A percentile compares a stretch with the other conserved stretches of the same genome.
Conservation (phyloP, 2,888 invertebrate genomes). For the Proisotoma minuta region DNA sequence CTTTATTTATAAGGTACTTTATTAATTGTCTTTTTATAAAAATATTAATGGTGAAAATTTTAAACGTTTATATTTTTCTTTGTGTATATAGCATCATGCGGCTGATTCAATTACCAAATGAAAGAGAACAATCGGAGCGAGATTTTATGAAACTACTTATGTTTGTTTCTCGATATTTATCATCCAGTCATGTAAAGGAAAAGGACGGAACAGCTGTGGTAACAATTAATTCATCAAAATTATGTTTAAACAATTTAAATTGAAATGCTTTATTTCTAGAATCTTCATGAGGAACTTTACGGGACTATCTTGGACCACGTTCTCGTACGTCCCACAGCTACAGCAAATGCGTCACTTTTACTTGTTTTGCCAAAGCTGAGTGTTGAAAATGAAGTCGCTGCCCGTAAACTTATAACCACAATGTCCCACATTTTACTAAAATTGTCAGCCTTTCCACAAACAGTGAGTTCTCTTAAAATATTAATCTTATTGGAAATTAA, state of each 20-base stretch:
- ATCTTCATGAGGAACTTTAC: background rate
- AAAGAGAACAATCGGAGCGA: background rate
- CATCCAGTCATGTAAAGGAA: background rate
- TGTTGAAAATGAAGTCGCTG: background rate
- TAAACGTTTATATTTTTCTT: background rate
- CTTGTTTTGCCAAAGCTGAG: background rate
- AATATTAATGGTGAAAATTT: too few relatives aligned
- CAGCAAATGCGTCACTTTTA: background rate
- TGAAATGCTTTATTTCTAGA: background rate
- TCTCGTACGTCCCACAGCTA: background rate
- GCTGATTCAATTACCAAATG: background rate
- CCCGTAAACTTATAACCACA: background rate
- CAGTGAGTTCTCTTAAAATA: background rate
- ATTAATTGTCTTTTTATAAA: background rate
- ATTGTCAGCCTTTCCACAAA: background rate
- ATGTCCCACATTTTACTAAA: background rate
- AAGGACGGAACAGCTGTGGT: background rate
- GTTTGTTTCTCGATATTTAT: slow-evolving; percentile 3
- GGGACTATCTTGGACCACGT: background rate
- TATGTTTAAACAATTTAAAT: background rate
- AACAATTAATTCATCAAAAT: background rate
- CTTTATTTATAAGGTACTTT: slow-evolving; percentile 13
- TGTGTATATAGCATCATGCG: background rate
- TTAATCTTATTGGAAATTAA: background rate
- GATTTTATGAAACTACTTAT: slow-evolving; percentile 7